phyloP scores from a whole-genome alignment of 2,113 vertebrate genomes.

The Tragulus kanchil region DNA sequence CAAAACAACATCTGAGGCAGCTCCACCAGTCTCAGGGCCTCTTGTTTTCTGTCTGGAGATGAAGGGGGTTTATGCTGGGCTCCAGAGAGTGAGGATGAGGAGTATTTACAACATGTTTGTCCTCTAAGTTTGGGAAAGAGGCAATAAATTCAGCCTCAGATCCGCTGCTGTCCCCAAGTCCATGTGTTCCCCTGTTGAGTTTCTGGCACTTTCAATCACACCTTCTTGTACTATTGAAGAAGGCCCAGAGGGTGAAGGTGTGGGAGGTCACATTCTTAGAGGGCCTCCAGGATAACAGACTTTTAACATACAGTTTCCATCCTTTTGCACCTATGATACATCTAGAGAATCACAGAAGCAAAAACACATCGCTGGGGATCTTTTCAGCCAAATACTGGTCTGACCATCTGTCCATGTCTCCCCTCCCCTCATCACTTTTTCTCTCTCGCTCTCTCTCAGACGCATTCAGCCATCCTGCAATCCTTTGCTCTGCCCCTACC shows the following conservation, averaged over 20 bases:
- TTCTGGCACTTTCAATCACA: slow-evolving; percentile 62
- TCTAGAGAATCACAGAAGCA: background rate
- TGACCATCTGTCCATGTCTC: slow-evolving; percentile 68
- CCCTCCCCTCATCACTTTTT: background rate
- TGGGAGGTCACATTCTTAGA: slow-evolving; percentile 58
- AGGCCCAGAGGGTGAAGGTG: slow-evolving; percentile 30
- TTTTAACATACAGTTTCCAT: slow-evolving; percentile 49
- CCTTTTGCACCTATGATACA: slow-evolving; percentile 57
- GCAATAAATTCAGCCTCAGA: slow-evolving; percentile 72
- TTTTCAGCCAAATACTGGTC: slow-evolving; percentile 41
- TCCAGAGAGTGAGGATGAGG: slow-evolving; percentile 36
- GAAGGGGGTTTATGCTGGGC: slow-evolving; percentile 24
- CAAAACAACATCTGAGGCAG: slow-evolving; percentile 64
- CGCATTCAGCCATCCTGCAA: background rate
- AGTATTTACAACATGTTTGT: slow-evolving; percentile 71
- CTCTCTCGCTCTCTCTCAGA: background rate
- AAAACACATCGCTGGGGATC: background rate
- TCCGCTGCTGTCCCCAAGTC: slow-evolving; percentile 56
- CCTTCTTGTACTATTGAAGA: background rate
- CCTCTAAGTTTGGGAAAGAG: slow-evolving; percentile 64
- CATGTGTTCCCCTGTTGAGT: slow-evolving; percentile 57
- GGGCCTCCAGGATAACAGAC: background rate
- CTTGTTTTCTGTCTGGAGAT: slow-evolving; percentile 71
- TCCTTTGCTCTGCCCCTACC: background rate
- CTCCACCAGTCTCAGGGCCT: background rate